These are phyloP conservation scores for Gallinago stenura DNA, from an alignment of 2,797 vertebrate species.

Conservation along the genomic window DNA sequence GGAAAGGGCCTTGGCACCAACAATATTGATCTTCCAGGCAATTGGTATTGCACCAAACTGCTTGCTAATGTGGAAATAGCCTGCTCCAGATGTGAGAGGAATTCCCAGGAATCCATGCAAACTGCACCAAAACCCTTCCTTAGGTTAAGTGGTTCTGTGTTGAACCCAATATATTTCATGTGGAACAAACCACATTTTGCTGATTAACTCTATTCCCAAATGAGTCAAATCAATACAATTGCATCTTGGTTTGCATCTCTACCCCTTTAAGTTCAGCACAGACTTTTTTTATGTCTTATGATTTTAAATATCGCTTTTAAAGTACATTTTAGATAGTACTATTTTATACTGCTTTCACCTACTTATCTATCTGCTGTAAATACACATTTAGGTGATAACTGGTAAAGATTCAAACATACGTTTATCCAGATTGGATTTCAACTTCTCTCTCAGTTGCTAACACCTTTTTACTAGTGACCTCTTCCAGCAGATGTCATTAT, in stretches of 20 bases:
- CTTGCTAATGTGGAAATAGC: neutral
- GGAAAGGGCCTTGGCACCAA: neutral
- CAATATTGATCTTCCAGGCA: neutral
- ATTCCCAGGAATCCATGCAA: neutral
- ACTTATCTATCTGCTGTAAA: slow-evolving; percentile 41
- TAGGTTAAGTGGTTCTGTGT: neutral
- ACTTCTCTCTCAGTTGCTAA: slow-evolving; percentile 73
- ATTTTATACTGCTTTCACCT: slow-evolving; percentile 49
- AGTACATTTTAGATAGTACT: neutral
- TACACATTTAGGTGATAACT: slow-evolving; percentile 56
- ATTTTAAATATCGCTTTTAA: neutral
- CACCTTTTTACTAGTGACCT: slow-evolving; percentile 71
- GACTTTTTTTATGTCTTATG: neutral
- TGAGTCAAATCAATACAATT: neutral
- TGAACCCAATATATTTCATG: neutral
- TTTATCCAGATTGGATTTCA: slow-evolving; percentile 74
- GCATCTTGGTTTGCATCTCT: neutral
- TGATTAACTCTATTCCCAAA: neutral
- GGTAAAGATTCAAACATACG: slow-evolving; percentile 66
- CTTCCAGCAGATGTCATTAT: slow-evolving; percentile 71
- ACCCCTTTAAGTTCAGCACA: neutral
- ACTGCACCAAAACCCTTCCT: neutral
- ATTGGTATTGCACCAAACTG: neutral
- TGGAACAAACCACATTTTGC: neutral
- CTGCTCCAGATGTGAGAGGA: neutral